A percentile compares a stretch with the other conserved stretches of the same genome.
Evolutionary conservation across 2,113 vertebrate genomes (phyloP).

Genomic region (Enhydra lutris): DNA sequence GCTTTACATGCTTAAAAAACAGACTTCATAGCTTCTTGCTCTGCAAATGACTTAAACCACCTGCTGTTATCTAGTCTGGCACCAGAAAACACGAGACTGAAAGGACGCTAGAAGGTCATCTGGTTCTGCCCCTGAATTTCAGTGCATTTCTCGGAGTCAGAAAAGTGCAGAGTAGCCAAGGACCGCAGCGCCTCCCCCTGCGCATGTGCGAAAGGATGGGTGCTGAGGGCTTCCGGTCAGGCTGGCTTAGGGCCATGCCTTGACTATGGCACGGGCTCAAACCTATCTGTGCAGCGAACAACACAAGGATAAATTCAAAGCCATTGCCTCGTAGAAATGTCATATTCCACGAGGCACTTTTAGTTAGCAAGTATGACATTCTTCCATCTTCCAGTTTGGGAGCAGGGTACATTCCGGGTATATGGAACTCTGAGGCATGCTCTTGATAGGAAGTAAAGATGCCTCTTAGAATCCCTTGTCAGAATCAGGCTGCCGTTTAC

Average conservation of each 20-base stretch:
- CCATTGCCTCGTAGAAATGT: background rate
- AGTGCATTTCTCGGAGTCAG: background rate
- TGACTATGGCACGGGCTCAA: background rate
- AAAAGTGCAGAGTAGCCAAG: background rate
- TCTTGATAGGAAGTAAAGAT: background rate
- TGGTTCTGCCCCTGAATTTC: background rate
- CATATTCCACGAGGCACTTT: background rate
- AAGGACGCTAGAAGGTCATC: background rate
- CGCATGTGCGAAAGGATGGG: background rate
- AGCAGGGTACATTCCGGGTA: background rate
- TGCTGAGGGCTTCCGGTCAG: background rate
- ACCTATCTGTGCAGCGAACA: background rate
- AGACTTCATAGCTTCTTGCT: background rate
- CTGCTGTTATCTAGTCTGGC: background rate
- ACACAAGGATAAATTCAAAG: background rate
- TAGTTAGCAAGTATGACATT: background rate
- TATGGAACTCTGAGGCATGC: background rate
- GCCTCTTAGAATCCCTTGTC: background rate
- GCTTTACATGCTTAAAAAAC: background rate
- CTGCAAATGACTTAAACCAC: background rate
- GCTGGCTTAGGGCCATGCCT: background rate
- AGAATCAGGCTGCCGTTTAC: background rate
- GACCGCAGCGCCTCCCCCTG: too few species aligned
- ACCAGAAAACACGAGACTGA: background rate
- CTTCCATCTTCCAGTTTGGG: background rate